Base-by-base conservation (phyloP, 2,888 invertebrate genomes). In the Agonopterix heracliana region DNA sequence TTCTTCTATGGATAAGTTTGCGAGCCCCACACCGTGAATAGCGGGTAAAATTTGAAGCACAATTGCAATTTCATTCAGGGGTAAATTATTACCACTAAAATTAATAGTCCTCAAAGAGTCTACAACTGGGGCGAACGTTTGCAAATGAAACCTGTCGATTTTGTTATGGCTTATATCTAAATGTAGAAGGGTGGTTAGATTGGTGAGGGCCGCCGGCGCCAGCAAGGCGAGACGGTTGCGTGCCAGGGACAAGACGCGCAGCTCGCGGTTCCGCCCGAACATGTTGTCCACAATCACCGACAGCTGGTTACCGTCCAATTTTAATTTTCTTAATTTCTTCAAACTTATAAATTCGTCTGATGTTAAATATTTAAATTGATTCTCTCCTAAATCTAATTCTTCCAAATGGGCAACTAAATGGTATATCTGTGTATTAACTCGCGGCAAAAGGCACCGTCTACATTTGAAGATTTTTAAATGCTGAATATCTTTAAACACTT, bases 371-470 rank as follows among this genome's bases (percentile, higher is more conserved):
- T 94, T 94, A 72, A 95, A 93, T 51, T 90, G 90, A 81, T 95
- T 95, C 70, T 93, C 90, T 41, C 95, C 94, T 63, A 95, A 83
- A 80, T 95, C 95, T 62, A 95, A 80, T 71, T 93, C 92, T 60
- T 91, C 91, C 54, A 95, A 87, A 68, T 92, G 91, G 54, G 93
- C 91, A 64, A 94, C 90, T 64, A 94, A 89, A 73, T 94, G 93
- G 81, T 95, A 95, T 63, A 95, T 91, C 73, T 94, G 93, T 9
- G 93, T 92, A 82, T 95, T 95, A 63, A 95, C 91, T 74, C 93
- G 91, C 64, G 91, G 90, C 59, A 96, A 79, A 50, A 91, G 89
- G 78, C 95, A 96, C 57, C 90, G 87, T 58, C 95, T 90, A 73
- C 95, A 94, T 68, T 92, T 92, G 59, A 96, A 90, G 53, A 91